These are phyloP conservation scores for Lasioglossum albipes DNA, from an alignment of 1,140 invertebrate species.

Conservation along the genomic window DNA sequence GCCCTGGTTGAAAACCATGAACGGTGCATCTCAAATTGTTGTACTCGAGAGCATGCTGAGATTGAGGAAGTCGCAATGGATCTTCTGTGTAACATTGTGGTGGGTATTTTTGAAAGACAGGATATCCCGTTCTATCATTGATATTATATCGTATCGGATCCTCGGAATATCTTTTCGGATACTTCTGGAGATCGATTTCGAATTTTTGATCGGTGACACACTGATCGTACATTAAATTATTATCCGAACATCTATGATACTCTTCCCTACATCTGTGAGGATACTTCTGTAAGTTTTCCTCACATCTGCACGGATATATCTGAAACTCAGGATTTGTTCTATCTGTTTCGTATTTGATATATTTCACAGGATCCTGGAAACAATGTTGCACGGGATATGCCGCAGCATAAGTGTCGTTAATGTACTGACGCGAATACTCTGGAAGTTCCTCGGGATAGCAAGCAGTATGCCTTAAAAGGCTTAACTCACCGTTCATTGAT, in stretches of 20 bases:
- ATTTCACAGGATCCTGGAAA: slow-evolving; percentile 64
- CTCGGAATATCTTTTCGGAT: slow-evolving; percentile 72
- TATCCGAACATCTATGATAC: slow-evolving; percentile 75
- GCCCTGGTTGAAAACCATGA: slow-evolving; percentile 33
- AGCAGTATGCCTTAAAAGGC: slow-evolving; percentile 58
- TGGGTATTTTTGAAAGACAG: slow-evolving; percentile 74
- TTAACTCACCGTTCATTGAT: slow-evolving; percentile 78
- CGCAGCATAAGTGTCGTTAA: slow-evolving; percentile 62
- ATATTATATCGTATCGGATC: slow-evolving; percentile 62
- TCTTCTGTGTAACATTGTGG: slow-evolving; percentile 75
- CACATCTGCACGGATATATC: slow-evolving; percentile 71
- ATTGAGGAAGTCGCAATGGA: slow-evolving; percentile 61
- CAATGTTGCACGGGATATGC: slow-evolving; percentile 62
- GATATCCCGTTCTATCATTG: slow-evolving; percentile 53
- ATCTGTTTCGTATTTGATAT: slow-evolving; percentile 63
- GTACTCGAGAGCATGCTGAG: slow-evolving; percentile 69
- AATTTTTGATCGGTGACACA: slow-evolving; percentile 67
- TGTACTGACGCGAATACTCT: slow-evolving; percentile 65
- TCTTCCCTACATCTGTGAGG: slow-evolving; percentile 76
- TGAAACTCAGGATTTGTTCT: slow-evolving; percentile 63
- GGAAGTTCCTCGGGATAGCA: slow-evolving; percentile 65
- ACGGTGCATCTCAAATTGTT: slow-evolving; percentile 71
- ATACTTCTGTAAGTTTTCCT: slow-evolving; percentile 74
- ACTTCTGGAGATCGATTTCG: slow-evolving; percentile 71
- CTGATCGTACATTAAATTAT: slow-evolving; percentile 70